Base-by-base conservation (phyloP, 2,888 invertebrate genomes). In the Mesodorylaimus sp. region DNA sequence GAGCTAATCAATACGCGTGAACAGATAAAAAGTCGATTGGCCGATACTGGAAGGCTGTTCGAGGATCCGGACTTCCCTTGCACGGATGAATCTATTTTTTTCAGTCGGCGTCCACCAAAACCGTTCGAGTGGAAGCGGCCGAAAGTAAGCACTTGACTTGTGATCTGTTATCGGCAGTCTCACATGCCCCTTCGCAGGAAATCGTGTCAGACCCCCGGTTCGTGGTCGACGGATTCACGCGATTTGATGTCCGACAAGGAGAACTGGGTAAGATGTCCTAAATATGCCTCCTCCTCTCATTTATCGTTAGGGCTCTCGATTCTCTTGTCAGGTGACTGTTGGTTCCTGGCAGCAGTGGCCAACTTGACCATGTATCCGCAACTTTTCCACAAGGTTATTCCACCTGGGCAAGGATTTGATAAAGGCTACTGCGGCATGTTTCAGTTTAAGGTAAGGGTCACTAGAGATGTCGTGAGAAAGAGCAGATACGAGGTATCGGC, bases 201-300 rank as follows among this genome's bases (percentile, higher is more conserved):
- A 83, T 91, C 53, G 73, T 75, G 52, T 77, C 78, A 41, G 75
- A 83, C 63, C 88, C 91, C 0, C 78, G 83, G 62, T 77, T 91
- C 55, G 87, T 91, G 66, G 81, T 84, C 37, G 88, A 83, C 61
- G 93, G 89, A 1, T 89, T 83, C 68, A 85, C 86, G 32, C 77
- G 95, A 50, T 93, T 93, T 72, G 95, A 95, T 70, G 85, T 95
- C 1, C 84, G 85, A 60, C 93, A 95, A 68, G 93, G 93, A 49
- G 89, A 89, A 73, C 70, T 93, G 25, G 91, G n/a, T n/a, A n/a
- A n/a, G n/a, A n/a, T n/a, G n/a, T n/a, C n/a, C n/a, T n/a, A n/a
- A n/a, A n/a, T n/a, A 75, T 74, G 61, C 64, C 64, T 54, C 5
- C 7, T 10, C 24, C 3, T 16, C 16, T 36, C 19, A 36, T 36